These are phyloP conservation scores for Siniperca undulata DNA, from an alignment of 2,797 vertebrate genomes.

Conservation along the genomic window DNA sequence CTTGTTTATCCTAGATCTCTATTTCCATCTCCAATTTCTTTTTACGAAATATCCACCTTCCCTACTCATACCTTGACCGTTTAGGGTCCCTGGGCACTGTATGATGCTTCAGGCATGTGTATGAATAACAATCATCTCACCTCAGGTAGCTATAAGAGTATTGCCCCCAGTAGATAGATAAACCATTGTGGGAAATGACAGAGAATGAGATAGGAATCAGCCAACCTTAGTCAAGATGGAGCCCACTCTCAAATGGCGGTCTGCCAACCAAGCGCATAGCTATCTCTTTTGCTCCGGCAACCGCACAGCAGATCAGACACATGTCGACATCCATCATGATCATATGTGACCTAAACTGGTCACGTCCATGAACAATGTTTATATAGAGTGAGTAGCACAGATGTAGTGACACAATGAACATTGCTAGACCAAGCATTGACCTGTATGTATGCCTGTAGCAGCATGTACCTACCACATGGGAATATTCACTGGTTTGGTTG, in stretches of 20 bases:
- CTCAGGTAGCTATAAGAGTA: slow-evolving; percentile 36
- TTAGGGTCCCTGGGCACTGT: slow-evolving; percentile 15
- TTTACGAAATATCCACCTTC: slow-evolving; percentile 18
- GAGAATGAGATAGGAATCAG: slow-evolving; percentile 65
- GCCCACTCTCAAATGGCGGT: slow-evolving; percentile 67
- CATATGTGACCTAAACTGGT: slow-evolving; percentile 57
- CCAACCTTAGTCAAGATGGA: slow-evolving; percentile 70
- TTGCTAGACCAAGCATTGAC: slow-evolving; percentile 23
- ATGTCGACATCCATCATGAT: slow-evolving; percentile 69
- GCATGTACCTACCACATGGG: slow-evolving; percentile 4
- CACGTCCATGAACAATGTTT: slow-evolving; percentile 59
- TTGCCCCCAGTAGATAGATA: slow-evolving; percentile 51
- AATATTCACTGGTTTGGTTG: slow-evolving; percentile 24
- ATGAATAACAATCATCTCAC: slow-evolving; percentile 69
- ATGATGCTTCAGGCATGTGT: slow-evolving; percentile 40
- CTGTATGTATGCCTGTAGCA: not conserved
- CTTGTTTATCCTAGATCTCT: slow-evolving; percentile 16
- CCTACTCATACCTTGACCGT: slow-evolving; percentile 18
- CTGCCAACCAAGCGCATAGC: slow-evolving; percentile 58
- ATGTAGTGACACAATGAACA: slow-evolving; percentile 53
- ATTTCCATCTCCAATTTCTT: slow-evolving; percentile 9
- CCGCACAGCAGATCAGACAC: slow-evolving; percentile 48
- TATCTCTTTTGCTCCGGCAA: slow-evolving; percentile 44
- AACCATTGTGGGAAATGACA: slow-evolving; percentile 51
- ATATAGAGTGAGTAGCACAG: slow-evolving; percentile 55